Percentiles rank a stretch among this genome's conserved stretches.
These are phyloP conservation scores for Plusia festucae DNA, from an alignment of 2,888 invertebrate genomes.

Conservation along the genomic window DNA sequence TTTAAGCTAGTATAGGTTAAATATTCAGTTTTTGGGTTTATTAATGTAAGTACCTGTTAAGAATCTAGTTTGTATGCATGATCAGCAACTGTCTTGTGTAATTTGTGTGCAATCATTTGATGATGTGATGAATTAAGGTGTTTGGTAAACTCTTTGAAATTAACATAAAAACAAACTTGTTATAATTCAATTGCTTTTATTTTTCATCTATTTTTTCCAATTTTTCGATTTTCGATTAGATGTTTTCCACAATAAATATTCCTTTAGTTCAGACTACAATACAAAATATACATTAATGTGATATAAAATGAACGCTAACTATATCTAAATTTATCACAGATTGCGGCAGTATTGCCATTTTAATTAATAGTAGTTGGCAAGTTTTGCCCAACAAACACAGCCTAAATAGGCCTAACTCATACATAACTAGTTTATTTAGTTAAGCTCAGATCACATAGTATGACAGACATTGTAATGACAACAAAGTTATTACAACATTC, in stretches of 20 bases:
- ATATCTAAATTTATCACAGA: constrained; percentile 87
- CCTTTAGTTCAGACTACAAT: constrained; percentile 77
- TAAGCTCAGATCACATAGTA: constrained; percentile 60
- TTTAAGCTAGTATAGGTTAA: not conserved
- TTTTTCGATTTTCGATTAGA: constrained; percentile 69
- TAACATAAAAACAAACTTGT: constrained; percentile 59
- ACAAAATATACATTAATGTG: constrained; percentile 82
- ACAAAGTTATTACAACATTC: constrained; percentile 48
- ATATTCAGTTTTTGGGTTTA: not conserved
- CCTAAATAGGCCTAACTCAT: constrained; percentile 77
- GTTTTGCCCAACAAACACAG: constrained; percentile 81
- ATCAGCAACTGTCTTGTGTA: constrained; percentile 6
- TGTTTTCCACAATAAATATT: constrained; percentile 87
- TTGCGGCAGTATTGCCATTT: constrained; percentile 81
- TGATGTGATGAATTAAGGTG: constrained; percentile 8
- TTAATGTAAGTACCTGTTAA: too few relatives aligned
- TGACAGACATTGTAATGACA: constrained; percentile 55
- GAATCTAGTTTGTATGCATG: too few relatives aligned
- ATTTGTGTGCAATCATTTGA: not conserved
- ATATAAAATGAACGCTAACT: constrained; percentile 75
- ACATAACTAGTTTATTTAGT: constrained; percentile 56
- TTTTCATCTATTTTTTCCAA: constrained; percentile 80
- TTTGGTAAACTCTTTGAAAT: constrained; percentile 21
- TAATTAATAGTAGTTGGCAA: constrained; percentile 81
- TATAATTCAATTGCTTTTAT: constrained; percentile 80